A percentile compares a stretch with the other conserved stretches of the same genome.
These are phyloP conservation scores for Lophura nycthemera DNA, from an alignment of 2,113 vertebrate genomes.

Conservation along the genomic window DNA sequence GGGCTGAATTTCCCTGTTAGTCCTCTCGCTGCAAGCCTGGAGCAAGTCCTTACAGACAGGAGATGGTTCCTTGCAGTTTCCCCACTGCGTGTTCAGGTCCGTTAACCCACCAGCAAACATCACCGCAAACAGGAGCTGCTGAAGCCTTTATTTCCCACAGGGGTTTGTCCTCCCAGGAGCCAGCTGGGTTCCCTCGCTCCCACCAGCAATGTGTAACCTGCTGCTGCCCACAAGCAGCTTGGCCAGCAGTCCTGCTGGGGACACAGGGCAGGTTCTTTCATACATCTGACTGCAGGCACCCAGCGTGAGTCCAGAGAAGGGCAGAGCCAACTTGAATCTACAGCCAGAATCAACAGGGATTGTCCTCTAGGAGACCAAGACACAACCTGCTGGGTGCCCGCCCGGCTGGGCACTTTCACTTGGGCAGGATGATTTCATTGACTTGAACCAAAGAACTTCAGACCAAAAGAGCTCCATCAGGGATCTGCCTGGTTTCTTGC, in stretches of 20 bases:
- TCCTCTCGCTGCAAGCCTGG: background rate
- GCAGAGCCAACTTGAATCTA: background rate
- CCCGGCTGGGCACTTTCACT: background rate
- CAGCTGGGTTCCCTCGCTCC: background rate
- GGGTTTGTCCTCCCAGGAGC: background rate
- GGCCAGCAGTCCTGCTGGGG: background rate
- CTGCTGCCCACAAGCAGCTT: background rate
- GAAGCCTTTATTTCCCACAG: background rate
- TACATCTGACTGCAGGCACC: accelerated
- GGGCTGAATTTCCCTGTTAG: background rate
- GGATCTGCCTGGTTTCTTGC: background rate
- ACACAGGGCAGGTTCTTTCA: background rate
- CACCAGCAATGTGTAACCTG: background rate
- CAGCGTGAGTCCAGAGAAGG: background rate
- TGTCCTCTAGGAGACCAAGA: background rate
- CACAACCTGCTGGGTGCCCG: background rate
- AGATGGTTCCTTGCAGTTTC: background rate
- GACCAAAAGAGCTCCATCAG: background rate
- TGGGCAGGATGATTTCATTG: background rate
- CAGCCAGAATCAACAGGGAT: background rate
- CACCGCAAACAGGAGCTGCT: too few species aligned
- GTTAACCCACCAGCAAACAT: background rate
- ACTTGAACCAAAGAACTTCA: background rate
- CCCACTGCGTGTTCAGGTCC: background rate
- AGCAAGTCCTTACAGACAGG: background rate